phyloP scores from a whole-genome alignment of 2,888 invertebrate species.

The Xanthorhoe spadicearia region DNA sequence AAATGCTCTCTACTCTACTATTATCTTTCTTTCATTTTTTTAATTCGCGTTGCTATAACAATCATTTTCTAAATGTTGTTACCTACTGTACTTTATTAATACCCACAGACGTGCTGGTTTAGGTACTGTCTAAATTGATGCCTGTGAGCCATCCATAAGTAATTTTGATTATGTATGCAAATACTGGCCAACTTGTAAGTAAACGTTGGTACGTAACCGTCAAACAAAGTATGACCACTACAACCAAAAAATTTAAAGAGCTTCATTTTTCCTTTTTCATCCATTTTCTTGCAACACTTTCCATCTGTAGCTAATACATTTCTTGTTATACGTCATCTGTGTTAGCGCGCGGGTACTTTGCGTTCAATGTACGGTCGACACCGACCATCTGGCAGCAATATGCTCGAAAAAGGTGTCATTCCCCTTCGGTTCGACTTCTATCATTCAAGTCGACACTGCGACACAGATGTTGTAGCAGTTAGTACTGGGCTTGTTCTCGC shows the following conservation, averaged over 20 bases:
- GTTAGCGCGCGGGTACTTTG: slow-evolving; percentile 18
- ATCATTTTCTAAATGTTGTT: not conserved
- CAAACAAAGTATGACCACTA: not conserved
- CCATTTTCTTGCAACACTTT: slow-evolving; percentile 15
- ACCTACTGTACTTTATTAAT: not conserved
- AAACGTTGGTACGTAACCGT: not conserved
- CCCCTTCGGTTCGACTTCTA: slow-evolving; percentile 59
- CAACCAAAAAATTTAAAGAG: not conserved
- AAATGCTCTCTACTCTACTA: slow-evolving; percentile 22
- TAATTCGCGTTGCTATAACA: not conserved
- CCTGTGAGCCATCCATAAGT: not conserved
- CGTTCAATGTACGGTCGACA: slow-evolving; percentile 48
- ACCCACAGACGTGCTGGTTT: no score
- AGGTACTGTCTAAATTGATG: not conserved
- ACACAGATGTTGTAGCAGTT: slow-evolving; percentile 25
- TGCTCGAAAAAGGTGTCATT: slow-evolving; percentile 64
- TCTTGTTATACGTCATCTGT: slow-evolving; percentile 17
- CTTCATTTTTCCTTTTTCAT: not conserved
- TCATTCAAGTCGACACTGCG: slow-evolving; percentile 58
- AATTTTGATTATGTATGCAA: not conserved
- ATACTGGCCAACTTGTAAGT: not conserved
- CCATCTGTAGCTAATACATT: slow-evolving; percentile 16
- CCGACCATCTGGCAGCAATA: slow-evolving; percentile 58
- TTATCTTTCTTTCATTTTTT: slow-evolving; percentile 22
- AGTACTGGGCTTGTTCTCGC: slow-evolving; percentile 45